A percentile compares a stretch with the other conserved stretches of the same genome.
These are phyloP conservation scores for Mellilla xanthometata DNA, from an alignment of 2,888 invertebrate species.

Conservation along the genomic window DNA sequence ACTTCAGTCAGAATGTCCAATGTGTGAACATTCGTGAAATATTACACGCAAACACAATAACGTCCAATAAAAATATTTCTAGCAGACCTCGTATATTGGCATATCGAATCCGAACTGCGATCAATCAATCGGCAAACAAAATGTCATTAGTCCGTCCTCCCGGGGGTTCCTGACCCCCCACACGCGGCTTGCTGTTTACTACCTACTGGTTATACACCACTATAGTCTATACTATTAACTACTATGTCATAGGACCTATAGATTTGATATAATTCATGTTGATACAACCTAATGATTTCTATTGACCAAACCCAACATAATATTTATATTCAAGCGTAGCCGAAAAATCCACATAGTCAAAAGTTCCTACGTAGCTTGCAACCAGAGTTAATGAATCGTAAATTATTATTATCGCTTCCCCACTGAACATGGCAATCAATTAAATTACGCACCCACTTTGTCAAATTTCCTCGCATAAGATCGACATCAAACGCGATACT, in stretches of 20 bases:
- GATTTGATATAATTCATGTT: neutral
- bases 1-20: too few relatives aligned
- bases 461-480: constrained; percentile 42
- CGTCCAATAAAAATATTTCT: neutral
- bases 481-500: constrained; percentile 41
- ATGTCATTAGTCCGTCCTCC: constrained; percentile 38
- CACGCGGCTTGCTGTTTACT: constrained; percentile 14
- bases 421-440: constrained; percentile 50
- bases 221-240: constrained; percentile 1
- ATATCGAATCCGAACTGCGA: constrained; percentile 33
- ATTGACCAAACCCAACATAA: constrained; percentile 4
- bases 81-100: constrained; percentile 26
- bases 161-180: constrained; percentile 26
- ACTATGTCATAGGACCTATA: neutral
- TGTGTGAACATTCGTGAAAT: too few relatives aligned
- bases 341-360: constrained; percentile 25
- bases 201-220: constrained; percentile 11
- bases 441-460: constrained; percentile 48
- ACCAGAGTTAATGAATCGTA: constrained; percentile 52
- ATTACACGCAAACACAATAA: neutral
- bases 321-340: constrained; percentile 18
- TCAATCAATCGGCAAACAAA: constrained; percentile 46
- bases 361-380: constrained; percentile 38
- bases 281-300: neutral
- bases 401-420: constrained; percentile 48